Evolutionary conservation across 2,888 invertebrate species (phyloP), one percentile per base, ranked within the genome.

Genomic region (Yponomeuta plumbellus): DNA sequence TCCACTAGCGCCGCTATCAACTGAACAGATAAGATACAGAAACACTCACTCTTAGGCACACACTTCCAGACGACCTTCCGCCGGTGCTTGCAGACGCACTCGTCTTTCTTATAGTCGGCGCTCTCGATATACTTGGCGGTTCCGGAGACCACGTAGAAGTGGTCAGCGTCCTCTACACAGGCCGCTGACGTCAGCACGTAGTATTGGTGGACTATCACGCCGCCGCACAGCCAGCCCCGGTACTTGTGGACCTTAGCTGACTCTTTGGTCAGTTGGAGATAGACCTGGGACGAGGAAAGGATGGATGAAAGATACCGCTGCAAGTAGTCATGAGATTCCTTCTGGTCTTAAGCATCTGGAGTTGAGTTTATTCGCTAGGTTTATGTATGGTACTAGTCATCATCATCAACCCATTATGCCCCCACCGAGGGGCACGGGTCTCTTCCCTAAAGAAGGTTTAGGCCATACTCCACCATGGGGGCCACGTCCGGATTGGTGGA

Each of bases 131-230:
- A 90, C 68, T 81, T 85, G 1, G 84, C 84, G 10, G 90, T 91
- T 4, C 90, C 90, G 17, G 86, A 80, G 58, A 90, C 88, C 1
- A 91, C 81, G 71, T 89, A 90, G 76, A 91, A 91, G 34, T 81
- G 80, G 22, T 90, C 90, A 0, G 90, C 90, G 39, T 91, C 90
- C 74, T 91, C 90, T 0, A 91, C 90, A 44, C 90, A 91, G 0
- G 90, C 90, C 0, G 90, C 90, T 17, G 90, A 91, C 0, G 90
- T 90, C 0, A 91, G 78, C 1, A 91, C 90, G 40, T 88, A 91
- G 66, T 71, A 74, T 0, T 76, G 70, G 13, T 88, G 81, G 0
- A 91, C 84, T 13, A 91, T 87, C 34, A 90, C 89, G 0, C 90
- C 90, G 0, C 88, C 90, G 67, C 90, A 91, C 1, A 91, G 70